phyloP scores from a whole-genome alignment of 2,888 invertebrate species.

The Helleia helle region DNA sequence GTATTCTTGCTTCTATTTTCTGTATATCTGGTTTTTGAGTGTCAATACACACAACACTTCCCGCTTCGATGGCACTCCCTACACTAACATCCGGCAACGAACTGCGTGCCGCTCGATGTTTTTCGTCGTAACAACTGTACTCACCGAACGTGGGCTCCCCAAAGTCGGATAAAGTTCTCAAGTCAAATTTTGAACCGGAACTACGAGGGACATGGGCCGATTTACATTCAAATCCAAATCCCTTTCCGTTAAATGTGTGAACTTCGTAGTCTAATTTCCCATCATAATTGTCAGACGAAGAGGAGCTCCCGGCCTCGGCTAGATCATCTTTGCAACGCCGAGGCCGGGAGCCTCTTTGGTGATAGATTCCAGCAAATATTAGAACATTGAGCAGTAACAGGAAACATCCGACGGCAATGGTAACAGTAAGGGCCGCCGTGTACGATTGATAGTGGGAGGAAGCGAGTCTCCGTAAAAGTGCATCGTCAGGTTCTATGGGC shows the following conservation, averaged over 20 bases:
- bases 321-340: slow-evolving; percentile 85
- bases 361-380: slow-evolving; percentile 92
- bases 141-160: slow-evolving; percentile 75
- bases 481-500: slow-evolving; percentile 75
- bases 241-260: slow-evolving; percentile 68
- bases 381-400: slow-evolving; percentile 85
- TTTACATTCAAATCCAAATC: slow-evolving; percentile 73
- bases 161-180: slow-evolving; percentile 67
- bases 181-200: slow-evolving; percentile 58
- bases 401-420: slow-evolving; percentile 90
- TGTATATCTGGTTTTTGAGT: slow-evolving; percentile 69
- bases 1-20: slow-evolving; percentile 49
- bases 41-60: slow-evolving; percentile 67
- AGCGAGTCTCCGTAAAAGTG: slow-evolving; percentile 83
- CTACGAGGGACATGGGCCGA: slow-evolving; percentile 68
- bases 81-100: slow-evolving; percentile 76
- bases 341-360: slow-evolving; percentile 82
- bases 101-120: slow-evolving; percentile 72
- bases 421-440: slow-evolving; percentile 90
- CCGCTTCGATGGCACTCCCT: slow-evolving; percentile 75
- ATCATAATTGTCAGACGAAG: slow-evolving; percentile 77
- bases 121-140: slow-evolving; percentile 79
- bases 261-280: slow-evolving; percentile 71
- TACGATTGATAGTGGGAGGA: slow-evolving; percentile 90
- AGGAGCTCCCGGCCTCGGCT: slow-evolving; percentile 81